Evolutionary conservation across 2,113 vertebrate species (phyloP), one percentile per base, ranked within the genome.

Genomic region (Hypomesus transpacificus): DNA sequence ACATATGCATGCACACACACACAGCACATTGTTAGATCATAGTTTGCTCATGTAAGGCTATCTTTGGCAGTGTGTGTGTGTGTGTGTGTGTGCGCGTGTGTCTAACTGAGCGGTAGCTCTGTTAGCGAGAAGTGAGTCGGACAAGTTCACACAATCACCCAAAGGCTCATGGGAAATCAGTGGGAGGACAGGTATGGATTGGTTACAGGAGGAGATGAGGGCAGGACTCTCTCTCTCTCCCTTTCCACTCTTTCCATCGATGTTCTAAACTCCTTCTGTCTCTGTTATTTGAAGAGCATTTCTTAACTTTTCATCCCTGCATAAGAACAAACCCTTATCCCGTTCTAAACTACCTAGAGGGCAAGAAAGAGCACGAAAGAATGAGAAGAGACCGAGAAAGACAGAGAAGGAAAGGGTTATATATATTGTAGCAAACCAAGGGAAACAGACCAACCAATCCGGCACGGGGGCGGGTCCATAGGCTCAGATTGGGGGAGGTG

Each of bases 121-220:
- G 28, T 60, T 68, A 39, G 60, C 77, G 61, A 70, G 69, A 16
- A 74, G 59, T 50, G 51, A 1, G 68, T 80, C 76, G 71, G 68
- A 52, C 81, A 72, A 79, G 74, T 82, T 87, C 82, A 79, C 79
- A 76, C 74, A 75, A 81, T 80, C 79, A 79, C 67, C 82, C 63
- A 24, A 70, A 77, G 72, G 70, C 84, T 87, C 76, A 81, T 85
- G 86, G 82, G 85, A 84, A 87, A 86, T 83, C 76, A 81, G 85
- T 82, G 78, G 83, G 85, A 18, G 84, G 82, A 84, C 82, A 84
- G 86, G 83, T 86, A 88, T 79, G 74, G 86, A 91, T 88, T 14
- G 21, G 31, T 69, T 74, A 79, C 81, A 74, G 81, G 64, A 68
- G 73, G 62, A 74, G 71, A 57, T 14, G 71, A 60, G 51, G 24